A percentile compares a stretch with the other conserved stretches of the same genome.
Evolutionary conservation across 2,888 invertebrate genomes (phyloP).

Genomic region (Coenonympha glycerion): DNA sequence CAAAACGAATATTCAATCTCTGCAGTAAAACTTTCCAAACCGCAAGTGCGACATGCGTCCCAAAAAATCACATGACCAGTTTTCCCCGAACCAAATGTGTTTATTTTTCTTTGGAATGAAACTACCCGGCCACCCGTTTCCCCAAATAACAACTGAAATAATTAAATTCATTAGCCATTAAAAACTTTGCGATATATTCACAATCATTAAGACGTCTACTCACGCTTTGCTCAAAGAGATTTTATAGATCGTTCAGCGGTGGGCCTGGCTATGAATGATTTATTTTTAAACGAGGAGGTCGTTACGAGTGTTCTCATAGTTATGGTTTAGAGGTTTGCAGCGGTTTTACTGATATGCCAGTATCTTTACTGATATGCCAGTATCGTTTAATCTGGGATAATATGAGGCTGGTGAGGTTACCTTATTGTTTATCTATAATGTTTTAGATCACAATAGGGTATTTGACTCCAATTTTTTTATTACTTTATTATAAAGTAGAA

Average conservation of each 20-base stretch:
- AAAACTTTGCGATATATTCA: constrained; percentile 30
- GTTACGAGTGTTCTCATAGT: constrained; percentile 35
- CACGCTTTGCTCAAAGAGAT: constrained; percentile 52
- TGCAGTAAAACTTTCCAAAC: too few relatives aligned
- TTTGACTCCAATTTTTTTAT: too few relatives aligned
- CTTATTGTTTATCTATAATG: too few relatives aligned
- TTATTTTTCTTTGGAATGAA: constrained; percentile 1
- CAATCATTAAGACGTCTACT: constrained; percentile 48
- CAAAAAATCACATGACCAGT: background rate
- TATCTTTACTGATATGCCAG: too few relatives aligned
- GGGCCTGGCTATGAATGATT: constrained; percentile 43
- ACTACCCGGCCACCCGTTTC: constrained; percentile 3
- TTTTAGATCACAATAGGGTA: too few relatives aligned
- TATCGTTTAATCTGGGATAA: too few relatives aligned
- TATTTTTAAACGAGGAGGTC: constrained; percentile 40
- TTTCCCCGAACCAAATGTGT: constrained; percentile 1
- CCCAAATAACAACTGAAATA: constrained; percentile 20
- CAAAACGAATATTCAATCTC: too few relatives aligned
- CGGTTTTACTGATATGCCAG: constrained; percentile 12
- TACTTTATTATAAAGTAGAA: too few relatives aligned
- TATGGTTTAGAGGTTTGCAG: constrained; percentile 20
- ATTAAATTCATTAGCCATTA: constrained; percentile 27
- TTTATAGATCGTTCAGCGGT: constrained; percentile 52
- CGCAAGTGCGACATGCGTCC: too few relatives aligned
- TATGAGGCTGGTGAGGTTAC: too few relatives aligned